Base-by-base conservation (phyloP, 2,797 vertebrate species). In the Microhierax caerulescens region DNA sequence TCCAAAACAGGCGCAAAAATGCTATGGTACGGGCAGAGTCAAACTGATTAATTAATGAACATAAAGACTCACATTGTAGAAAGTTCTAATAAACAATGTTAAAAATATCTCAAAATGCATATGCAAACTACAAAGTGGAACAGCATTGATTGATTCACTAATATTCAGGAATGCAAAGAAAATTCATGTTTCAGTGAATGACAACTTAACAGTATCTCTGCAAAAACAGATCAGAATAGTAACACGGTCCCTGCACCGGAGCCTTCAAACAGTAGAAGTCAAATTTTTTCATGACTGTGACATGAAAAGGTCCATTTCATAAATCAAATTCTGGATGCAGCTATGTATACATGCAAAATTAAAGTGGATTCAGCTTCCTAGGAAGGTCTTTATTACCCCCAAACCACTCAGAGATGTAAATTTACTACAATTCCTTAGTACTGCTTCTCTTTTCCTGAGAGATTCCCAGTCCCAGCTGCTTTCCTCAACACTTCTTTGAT, bases 401-500 rank as follows among this genome's bases (percentile, higher is more conserved):
- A 88, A 85, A 65, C 28, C 51, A 75, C 80, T 72, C n/a, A 84
- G 80, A 93, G n/a, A 87, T 88, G 53, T 78, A 90, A 86, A 95
- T 95, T 88, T 78, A 43, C 65, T 74, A n/a, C 45, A 68, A 41
- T 77, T 93, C 80, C 22, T 43, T 87, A 64, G 28, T 50, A 72
- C 47, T 48, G n/a, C 14, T 93, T 61, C 83, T 69, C 25, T 77
- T 75, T 81, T 90, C 85, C 77, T 64, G 43, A 87, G 94, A 95
- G 80, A 92, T 72, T 95, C 28, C 18, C 24, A 75, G 74, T 93
- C 88, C 25, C 70, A 89, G 85, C 60, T 90, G 77, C 85, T 90
- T 95, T 30, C 32, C 48, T 79, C 45, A 76, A 75, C 23, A 39
- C 22, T 93, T 69, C 85, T 95, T 94, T 95, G 93, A 95, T 90